These are phyloP conservation scores for Ormyrus labotus DNA, from an alignment of 2,888 invertebrate species.

Conservation along the genomic window DNA sequence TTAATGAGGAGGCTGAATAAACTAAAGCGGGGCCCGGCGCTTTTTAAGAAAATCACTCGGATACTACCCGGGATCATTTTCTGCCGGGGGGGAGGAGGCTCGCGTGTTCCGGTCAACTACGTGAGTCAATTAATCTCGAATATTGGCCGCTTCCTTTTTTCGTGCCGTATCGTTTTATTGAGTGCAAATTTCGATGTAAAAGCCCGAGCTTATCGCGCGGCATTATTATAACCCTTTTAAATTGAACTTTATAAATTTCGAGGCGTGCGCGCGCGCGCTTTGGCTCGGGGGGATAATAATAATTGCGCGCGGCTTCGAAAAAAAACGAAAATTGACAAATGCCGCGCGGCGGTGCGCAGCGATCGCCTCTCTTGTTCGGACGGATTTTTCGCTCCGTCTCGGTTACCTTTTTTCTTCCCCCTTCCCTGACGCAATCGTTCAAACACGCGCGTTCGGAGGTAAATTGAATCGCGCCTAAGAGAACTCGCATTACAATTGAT, in stretches of 20 bases:
- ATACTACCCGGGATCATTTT: constrained; percentile 45
- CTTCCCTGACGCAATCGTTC: constrained; percentile 1
- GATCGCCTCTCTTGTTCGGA: no score
- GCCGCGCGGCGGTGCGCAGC: no score
- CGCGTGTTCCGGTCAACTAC: neutral
- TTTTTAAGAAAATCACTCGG: constrained; percentile 21
- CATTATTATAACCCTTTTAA: neutral
- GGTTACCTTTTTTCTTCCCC: neutral
- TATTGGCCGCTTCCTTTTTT: neutral
- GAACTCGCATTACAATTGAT: constrained; percentile 39
- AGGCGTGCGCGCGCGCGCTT: constrained; percentile 7
- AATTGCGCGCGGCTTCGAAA: no score
- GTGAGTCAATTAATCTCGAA: constrained; percentile 52
- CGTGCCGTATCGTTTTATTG: constrained; percentile 41
- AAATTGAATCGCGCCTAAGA: constrained; percentile 37
- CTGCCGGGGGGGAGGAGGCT: neutral
- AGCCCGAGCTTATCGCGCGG: constrained; percentile 32
- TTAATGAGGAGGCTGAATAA: constrained; percentile 50
- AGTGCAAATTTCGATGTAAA: constrained; percentile 55
- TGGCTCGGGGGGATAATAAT: no score
- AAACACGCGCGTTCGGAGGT: neutral
- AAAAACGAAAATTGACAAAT: no score
- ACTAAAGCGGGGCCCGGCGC: constrained; percentile 10
- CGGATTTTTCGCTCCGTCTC: no score
- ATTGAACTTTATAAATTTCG: constrained; percentile 40